Evolutionary conservation across 1,140 invertebrate species (phyloP), one percentile per base, ranked within the genome.

Genomic region (Drosophila murphyi): DNA sequence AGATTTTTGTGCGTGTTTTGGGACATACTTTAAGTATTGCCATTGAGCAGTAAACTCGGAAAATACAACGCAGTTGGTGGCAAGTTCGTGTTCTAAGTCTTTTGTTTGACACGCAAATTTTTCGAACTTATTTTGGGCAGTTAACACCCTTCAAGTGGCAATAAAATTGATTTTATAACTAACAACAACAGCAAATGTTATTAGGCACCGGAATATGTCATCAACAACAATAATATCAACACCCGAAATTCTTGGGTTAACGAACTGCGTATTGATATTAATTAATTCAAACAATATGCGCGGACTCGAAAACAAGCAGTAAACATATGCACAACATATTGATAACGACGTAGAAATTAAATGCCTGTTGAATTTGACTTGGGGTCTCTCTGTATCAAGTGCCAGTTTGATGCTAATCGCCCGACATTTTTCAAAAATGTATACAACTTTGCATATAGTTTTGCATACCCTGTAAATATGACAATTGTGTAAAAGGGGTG

Each of bases 261-360:
- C 74, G 85, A 89, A 89, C 85, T 89, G 70, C 47, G 39, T 28
- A 28, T 47, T 43, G 39, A 71, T 89, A 78, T 89, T 85, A 89
- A 89, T 89, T 77, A 85, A 89, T 89, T 74, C 85, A 89, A 78
- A 85, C 81, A 76, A 69, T 72, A 63, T 70, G 47, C 62, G 57
- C 35, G 35, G 7, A 2, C 35, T 37, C 60, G 20, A 51, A 67
- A 79, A 78, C 71, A 72, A 72, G 72, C 72, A 61, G 47, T 67
- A 80, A 88, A 83, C 85, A 88, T 80, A 83, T 80, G 61, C 80
- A 82, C 75, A 70, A 61, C 73, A 83, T 83, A 8, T 72, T 89
- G 85, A 89, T 89, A 89, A 89, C 78, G 78, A 55, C 61, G 54
- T 76, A 87, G 83, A 89, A 81, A 88, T 83, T 80, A 78, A 89